Evolutionary conservation across 1,140 invertebrate genomes (phyloP), one percentile per base, ranked within the genome.

Genomic region (Chionoecetes opilio): DNA sequence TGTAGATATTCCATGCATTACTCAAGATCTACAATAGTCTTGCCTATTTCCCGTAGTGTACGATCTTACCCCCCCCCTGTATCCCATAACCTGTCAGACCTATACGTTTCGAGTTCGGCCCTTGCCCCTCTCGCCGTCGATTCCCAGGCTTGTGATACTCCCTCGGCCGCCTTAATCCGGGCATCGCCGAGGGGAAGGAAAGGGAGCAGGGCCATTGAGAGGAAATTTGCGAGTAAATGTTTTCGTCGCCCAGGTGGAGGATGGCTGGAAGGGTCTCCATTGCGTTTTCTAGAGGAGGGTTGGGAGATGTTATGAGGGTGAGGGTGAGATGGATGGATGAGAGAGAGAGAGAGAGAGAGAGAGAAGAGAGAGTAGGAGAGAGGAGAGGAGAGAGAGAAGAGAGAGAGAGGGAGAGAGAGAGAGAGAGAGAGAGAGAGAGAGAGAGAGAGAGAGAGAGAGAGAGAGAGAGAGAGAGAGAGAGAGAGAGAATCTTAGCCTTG

Each of bases 211-310:
- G 8, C 63, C 63, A 75, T 75, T 75, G 63, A 75, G 63, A 75
- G 63, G 63, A 75, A 75, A 75, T 75, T 75, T 75, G 63, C 63
- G 63, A 75, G 63, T 75, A 75, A 75, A 75, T 75, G 63, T 75
- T 75, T 75, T 26, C 63, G n/a, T 75, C n/a, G 63, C 63, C 63
- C 63, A 75, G 63, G 63, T 75, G 63, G 63, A 75, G 63, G 63
- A 75, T 26, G 63, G 63, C 63, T 75, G 63, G 63, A 75, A n/a
- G 63, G 53, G 63, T 26, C 63, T 75, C 63, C 63, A 21, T 75
- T 26, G 1, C 63, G 63, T 21, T 75, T 75, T n/a, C 11, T 26
- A 6, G 63, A 75, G 63, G 63, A 75, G 63, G 63, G 46, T 17
- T 17, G 11, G 9, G 21, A n/a, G n/a, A n/a, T n/a, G n/a, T n/a